Conservation (phyloP, 2,797 vertebrate genomes). For the Sciurus carolinensis region DNA sequence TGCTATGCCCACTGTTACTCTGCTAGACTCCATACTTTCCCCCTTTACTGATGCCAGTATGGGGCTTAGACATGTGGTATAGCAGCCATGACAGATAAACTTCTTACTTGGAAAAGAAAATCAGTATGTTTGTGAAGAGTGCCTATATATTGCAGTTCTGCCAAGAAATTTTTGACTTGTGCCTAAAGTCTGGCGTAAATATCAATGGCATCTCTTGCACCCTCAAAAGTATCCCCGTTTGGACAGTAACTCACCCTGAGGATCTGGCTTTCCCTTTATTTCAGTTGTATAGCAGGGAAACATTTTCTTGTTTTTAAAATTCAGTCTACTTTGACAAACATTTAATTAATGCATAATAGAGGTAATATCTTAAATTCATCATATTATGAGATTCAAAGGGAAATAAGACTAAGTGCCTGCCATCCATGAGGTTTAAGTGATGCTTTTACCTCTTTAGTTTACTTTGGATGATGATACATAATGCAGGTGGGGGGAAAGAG, state of each 20-base stretch:
- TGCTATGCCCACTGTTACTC: not conserved
- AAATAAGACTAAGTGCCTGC: not conserved
- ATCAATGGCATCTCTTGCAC: not conserved
- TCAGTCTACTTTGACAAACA: conserved; percentile 17
- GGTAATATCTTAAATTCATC: not conserved
- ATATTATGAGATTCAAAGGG: not conserved
- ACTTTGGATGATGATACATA: not conserved
- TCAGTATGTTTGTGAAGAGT: not conserved
- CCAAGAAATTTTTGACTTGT: not conserved
- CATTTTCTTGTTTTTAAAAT: conserved; percentile 22
- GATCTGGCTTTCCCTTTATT: conserved; percentile 19
- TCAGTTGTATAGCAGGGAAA: not conserved
- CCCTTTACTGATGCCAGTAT: not conserved
- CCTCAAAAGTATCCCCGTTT: not conserved
- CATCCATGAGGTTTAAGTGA: not conserved
- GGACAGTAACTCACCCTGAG: not conserved
- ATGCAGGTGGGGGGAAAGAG: too few species aligned
- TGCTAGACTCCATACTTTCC: not conserved
- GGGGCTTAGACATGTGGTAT: not conserved
- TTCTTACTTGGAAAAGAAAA: not conserved
- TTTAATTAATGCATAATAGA: not conserved
- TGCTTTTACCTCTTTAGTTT: not conserved
- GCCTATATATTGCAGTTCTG: not conserved
- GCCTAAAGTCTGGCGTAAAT: not conserved
- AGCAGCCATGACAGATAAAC: not conserved